phyloP scores from a whole-genome alignment of 30 jellyfish, hydroid and myxozoan genomes.

The Aurelia sp. region DNA sequence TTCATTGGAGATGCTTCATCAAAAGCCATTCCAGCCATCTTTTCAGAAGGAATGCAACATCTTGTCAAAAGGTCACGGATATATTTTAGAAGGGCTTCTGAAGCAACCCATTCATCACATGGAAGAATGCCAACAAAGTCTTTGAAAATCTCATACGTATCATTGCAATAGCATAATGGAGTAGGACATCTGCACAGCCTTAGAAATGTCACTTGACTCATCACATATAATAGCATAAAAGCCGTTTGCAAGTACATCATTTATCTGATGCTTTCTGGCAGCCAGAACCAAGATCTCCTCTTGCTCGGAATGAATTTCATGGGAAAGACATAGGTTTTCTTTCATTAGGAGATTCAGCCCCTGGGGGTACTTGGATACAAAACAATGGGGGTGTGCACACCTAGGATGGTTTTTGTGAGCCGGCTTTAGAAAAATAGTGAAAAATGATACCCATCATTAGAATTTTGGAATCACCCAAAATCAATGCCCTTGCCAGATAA shows the following conservation, averaged over 20 bases:
- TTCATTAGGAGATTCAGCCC: background rate
- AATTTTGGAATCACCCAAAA: too few relatives aligned
- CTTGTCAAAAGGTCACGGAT: conserved; percentile 26
- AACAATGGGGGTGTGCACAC: too few relatives aligned
- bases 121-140: conserved; percentile 45
- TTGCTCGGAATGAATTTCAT: background rate
- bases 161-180: conserved; percentile 37
- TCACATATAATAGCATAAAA: too few relatives aligned
- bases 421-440: too few relatives aligned
- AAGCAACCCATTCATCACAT: conserved; percentile 21
- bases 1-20: too few relatives aligned
- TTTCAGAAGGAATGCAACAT: conserved; percentile 36
- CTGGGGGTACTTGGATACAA: too few relatives aligned
- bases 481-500: too few relatives aligned
- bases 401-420: too few relatives aligned
- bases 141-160: conserved; percentile 26
- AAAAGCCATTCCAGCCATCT: conserved; percentile 25
- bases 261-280: background rate
- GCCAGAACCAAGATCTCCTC: conserved; percentile 3
- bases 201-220: too few relatives aligned
- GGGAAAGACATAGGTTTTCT: conserved; percentile 33
- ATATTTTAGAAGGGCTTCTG: conserved; percentile 19
- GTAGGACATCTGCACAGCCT: background rate
- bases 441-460: too few relatives aligned
- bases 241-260: background rate